phyloP scores from a whole-genome alignment of 23 tunicate genomes.

The Trididemnum clinides region DNA sequence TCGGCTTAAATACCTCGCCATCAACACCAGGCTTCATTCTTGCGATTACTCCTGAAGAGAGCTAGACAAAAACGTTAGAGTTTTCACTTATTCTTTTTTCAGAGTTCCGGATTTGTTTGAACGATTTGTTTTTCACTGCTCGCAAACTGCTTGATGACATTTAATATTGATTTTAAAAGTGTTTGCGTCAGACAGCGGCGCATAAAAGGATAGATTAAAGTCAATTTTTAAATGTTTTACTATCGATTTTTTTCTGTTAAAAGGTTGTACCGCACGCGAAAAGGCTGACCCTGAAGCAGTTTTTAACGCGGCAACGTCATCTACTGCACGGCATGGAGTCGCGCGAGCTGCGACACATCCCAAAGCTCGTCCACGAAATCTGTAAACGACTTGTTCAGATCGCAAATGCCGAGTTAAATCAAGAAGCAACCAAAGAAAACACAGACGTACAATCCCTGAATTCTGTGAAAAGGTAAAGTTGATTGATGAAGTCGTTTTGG shows the following conservation, averaged over 20 bases:
- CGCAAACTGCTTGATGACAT: not conserved
- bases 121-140: too few relatives aligned
- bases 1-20: too few relatives aligned
- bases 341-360: constrained; percentile 62
- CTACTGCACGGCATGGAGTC: constrained; percentile 88
- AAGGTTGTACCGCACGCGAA: constrained; percentile 85
- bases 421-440: not conserved
- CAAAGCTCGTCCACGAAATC: constrained; percentile 76
- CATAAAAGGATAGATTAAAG: not conserved
- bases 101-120: too few relatives aligned
- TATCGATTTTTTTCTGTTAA: constrained; percentile 21
- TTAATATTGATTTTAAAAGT: not conserved
- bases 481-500: too few relatives aligned
- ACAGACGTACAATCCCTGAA: too few relatives aligned
- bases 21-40: too few relatives aligned
- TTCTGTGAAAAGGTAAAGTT: too few relatives aligned
- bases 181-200: not conserved
- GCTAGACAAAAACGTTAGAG: too few relatives aligned
- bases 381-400: constrained; percentile 54
- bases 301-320: constrained; percentile 74
- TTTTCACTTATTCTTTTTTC: too few relatives aligned
- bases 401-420: not conserved
- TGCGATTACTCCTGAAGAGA: too few relatives aligned
- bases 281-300: constrained; percentile 78
- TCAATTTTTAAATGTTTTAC: not conserved